Percentiles rank a stretch among this genome's conserved stretches.
Conservation (phyloP, 2,113 vertebrate species). For the Spilogale gracilis region DNA sequence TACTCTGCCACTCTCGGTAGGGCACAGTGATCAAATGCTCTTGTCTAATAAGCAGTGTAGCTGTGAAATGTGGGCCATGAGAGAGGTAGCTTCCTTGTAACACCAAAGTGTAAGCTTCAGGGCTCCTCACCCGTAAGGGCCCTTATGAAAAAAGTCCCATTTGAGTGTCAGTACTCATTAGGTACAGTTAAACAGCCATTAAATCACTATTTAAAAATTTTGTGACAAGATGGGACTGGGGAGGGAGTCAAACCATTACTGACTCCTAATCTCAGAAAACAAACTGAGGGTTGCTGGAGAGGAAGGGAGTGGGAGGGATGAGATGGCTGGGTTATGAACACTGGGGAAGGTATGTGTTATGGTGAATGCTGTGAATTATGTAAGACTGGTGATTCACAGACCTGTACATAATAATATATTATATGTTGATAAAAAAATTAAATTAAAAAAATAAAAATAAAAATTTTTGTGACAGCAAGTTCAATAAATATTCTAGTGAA, state of each 20-base stretch:
- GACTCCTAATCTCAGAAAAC: no score
- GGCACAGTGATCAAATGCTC: not conserved
- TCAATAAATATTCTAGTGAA: conserved; percentile 25
- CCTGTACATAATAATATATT: no score
- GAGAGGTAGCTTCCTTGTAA: not conserved
- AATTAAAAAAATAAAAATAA: conserved; percentile 5
- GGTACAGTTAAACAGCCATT: not conserved
- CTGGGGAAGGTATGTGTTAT: no score
- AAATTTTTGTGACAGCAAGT: conserved; percentile 18
- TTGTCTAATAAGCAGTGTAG: not conserved
- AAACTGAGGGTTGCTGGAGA: no score
- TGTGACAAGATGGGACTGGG: no score
- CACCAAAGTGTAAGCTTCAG: not conserved
- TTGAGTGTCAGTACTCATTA: not conserved
- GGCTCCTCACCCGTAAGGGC: not conserved
- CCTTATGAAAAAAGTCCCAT: not conserved
- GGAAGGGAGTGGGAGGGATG: no score
- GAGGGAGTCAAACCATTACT: no score
- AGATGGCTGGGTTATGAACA: no score
- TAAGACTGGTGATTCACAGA: no score
- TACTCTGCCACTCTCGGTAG: not conserved
- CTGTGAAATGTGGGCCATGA: not conserved
- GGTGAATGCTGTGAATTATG: no score
- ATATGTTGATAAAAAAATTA: no score
- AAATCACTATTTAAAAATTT: conserved; percentile 30